Percentiles rank a stretch among this genome's conserved stretches.
Conservation (phyloP, 2,888 invertebrate species). For the Uropetala carovei region DNA sequence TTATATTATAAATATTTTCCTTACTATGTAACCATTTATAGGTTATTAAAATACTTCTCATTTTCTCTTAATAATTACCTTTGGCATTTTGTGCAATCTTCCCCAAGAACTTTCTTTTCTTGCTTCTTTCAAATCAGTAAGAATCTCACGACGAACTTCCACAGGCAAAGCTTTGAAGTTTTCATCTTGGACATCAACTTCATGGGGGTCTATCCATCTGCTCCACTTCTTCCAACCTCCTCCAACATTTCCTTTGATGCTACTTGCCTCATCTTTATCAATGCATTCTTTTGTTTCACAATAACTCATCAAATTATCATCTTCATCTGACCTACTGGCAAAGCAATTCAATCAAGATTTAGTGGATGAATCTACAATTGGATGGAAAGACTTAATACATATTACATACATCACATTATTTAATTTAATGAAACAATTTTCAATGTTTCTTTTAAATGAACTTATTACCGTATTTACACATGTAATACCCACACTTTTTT, state of each 20-base stretch:
- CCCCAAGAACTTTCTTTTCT: conserved; percentile 95
- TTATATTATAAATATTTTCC: no score
- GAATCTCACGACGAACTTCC: conserved; percentile 94
- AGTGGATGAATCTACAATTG: no score
- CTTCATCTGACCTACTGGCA: conserved; percentile 73
- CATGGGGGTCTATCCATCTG: conserved; percentile 81
- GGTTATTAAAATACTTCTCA: no score
- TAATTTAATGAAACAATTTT: no score
- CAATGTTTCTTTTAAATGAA: no score
- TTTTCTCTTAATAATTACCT: conserved; percentile 72
- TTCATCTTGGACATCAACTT: conserved; percentile 87
- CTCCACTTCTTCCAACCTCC: conserved; percentile 71
- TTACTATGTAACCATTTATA: no score
- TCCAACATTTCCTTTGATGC: neutral
- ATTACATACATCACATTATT: no score
- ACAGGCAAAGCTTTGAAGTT: conserved; percentile 89
- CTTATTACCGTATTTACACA: no score
- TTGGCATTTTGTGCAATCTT: conserved; percentile 88
- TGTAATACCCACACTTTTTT: no score
- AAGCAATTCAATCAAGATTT: neutral
- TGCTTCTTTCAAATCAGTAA: conserved; percentile 93
- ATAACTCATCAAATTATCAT: conserved; percentile 73
- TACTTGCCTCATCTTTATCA: conserved; percentile 75
- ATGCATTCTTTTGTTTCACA: conserved; percentile 76
- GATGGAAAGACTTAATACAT: no score